Evolutionary conservation across 1,140 invertebrate genomes (phyloP).

Genomic region (Tigriopus japonicus): DNA sequence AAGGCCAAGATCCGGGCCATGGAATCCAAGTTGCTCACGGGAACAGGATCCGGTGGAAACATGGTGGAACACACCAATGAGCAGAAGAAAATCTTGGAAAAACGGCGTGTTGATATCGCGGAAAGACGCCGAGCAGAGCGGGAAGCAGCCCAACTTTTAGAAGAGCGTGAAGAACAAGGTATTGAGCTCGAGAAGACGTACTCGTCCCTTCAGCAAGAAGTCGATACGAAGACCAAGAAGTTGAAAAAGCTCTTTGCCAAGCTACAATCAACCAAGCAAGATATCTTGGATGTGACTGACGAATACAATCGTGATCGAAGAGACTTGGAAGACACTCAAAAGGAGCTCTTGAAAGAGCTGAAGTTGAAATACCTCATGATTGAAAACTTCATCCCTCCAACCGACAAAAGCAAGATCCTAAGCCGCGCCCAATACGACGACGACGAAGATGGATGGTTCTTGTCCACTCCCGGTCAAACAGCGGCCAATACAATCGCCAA

Average conservation of each 20-base stretch:
- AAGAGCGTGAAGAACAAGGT: conserved; percentile 69
- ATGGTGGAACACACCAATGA: conserved; percentile 77
- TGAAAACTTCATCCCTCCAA: conserved; percentile 87
- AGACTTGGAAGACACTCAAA: conserved; percentile 57
- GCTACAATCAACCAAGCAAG: conserved; percentile 37
- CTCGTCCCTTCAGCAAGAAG: conserved; percentile 67
- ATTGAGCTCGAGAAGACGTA: conserved; percentile 65
- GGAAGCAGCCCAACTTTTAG: conserved; percentile 68
- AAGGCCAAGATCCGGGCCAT: conserved; percentile 40
- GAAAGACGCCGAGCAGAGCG: conserved; percentile 41
- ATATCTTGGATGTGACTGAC: conserved; percentile 61
- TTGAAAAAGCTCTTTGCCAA: conserved; percentile 49
- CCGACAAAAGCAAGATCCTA: conserved; percentile 64
- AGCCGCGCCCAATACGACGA: conserved; percentile 60
- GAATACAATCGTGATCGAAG: conserved; percentile 56
- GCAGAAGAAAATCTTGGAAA: conserved; percentile 61
- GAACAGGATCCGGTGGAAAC: conserved; percentile 41
- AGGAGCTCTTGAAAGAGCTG: conserved; percentile 47
- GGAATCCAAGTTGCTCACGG: conserved; percentile 68
- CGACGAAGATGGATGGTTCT: conserved; percentile 41
- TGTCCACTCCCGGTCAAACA: not conserved
- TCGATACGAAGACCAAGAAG: conserved; percentile 78
- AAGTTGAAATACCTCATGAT: conserved; percentile 72
- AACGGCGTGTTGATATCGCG: conserved; percentile 53
- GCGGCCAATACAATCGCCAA: conserved; percentile 26